phyloP scores from a whole-genome alignment of 2,113 vertebrate species.

The Talpa occidentalis region DNA sequence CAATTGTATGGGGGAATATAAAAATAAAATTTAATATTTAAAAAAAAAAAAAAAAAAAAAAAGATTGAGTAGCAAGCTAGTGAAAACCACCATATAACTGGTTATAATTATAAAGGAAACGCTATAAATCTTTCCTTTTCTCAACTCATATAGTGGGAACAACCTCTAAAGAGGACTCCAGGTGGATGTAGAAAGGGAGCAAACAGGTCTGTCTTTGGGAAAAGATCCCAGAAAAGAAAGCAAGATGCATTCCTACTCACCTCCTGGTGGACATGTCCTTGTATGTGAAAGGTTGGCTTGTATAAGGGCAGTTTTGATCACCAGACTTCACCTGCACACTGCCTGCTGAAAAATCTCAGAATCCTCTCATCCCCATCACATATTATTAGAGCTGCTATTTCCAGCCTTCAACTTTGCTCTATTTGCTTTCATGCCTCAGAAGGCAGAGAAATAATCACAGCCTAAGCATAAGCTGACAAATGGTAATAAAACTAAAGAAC shows the following conservation, averaged over 20 bases:
- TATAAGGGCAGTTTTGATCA: not conserved
- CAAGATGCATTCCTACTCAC: not conserved
- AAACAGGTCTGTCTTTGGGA: slow-evolving; percentile 15
- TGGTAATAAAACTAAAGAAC: slow-evolving; percentile 72
- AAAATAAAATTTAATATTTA: too few relatives aligned
- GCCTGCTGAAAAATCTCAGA: slow-evolving; percentile 10
- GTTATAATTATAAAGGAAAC: not conserved
- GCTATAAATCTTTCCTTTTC: not conserved
- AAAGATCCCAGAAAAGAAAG: not conserved
- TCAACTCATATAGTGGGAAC: not conserved
- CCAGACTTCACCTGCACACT: not conserved
- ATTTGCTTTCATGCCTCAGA: slow-evolving; percentile 68
- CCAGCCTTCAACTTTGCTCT: slow-evolving; percentile 22
- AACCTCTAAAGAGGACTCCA: not conserved
- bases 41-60: too few relatives aligned
- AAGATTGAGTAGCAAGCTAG: not conserved
- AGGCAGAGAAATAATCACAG: slow-evolving; percentile 38
- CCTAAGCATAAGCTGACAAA: slow-evolving; percentile 61
- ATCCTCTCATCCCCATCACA: not conserved
- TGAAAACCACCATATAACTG: slow-evolving; percentile 27
- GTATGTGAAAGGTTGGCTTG: not conserved
- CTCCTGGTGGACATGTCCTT: not conserved
- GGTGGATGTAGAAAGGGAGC: not conserved
- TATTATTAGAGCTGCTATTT: not conserved
- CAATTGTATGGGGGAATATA: too few relatives aligned